Conservation (phyloP, 2,888 invertebrate species). For the Drosophila anceps region DNA sequence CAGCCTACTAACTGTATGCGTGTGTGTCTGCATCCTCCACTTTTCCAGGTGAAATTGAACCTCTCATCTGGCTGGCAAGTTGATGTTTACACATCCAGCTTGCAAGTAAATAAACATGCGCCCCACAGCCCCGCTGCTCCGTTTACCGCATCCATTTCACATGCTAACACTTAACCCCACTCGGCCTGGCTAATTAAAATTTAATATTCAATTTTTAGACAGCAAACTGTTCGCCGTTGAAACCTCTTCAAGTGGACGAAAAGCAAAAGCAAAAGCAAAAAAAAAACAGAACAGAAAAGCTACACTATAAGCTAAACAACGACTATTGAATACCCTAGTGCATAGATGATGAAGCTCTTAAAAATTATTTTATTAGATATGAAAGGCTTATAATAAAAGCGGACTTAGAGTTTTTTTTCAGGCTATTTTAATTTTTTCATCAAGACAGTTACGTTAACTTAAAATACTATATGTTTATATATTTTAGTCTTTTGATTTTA, state of each 20-base stretch:
- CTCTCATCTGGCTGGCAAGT: neutral
- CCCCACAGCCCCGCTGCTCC: constrained; percentile 17
- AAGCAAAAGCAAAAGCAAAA: constrained; percentile 23
- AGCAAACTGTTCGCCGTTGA: constrained; percentile 43
- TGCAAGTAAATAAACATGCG: constrained; percentile 49
- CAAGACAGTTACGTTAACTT: too few relatives aligned
- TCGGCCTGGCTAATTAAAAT: constrained; percentile 70
- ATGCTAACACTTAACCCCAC: constrained; percentile 48
- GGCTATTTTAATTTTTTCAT: too few relatives aligned
- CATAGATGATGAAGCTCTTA: neutral
- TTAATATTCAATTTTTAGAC: constrained; percentile 74
- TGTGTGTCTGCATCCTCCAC: neutral
- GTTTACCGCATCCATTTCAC: constrained; percentile 17
- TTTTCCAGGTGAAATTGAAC: constrained; percentile 16
- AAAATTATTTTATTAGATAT: neutral
- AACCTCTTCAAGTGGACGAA: constrained; percentile 43
- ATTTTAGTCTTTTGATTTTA: too few relatives aligned
- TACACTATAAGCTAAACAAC: neutral
- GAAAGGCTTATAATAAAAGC: neutral
- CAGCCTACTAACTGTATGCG: neutral
- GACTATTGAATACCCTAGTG: neutral
- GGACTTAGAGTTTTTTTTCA: too few relatives aligned
- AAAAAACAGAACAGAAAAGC: constrained; percentile 2
- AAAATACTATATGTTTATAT: too few relatives aligned
- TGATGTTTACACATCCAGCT: constrained; percentile 43